phyloP scores from a whole-genome alignment of 2,113 vertebrate species.

The Rhineura floridana region DNA sequence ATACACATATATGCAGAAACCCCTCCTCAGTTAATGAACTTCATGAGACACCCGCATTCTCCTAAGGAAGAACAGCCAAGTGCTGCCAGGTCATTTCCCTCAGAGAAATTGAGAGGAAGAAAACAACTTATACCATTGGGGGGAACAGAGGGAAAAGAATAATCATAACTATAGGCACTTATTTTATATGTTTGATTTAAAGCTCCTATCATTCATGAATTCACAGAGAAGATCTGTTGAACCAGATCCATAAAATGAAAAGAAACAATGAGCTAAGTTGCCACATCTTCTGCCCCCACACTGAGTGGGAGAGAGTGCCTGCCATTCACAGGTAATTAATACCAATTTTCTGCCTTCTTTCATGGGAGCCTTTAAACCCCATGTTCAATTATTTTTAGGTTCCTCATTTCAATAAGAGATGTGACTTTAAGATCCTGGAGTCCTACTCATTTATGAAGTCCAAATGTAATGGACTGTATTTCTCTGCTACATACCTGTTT shows the following conservation, averaged over 20 bases:
- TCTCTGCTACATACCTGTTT: neutral
- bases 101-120: neutral
- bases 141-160: neutral
- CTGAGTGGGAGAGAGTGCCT: constrained; percentile 5
- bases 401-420: neutral
- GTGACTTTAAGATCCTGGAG: neutral
- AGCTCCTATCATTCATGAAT: neutral
- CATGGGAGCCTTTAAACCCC: neutral
- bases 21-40: neutral
- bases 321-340: constrained; percentile 20
- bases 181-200: neutral
- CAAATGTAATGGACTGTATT: neutral
- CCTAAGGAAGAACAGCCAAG: neutral
- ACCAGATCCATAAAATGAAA: constrained; percentile 23
- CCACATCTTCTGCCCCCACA: constrained; percentile 19
- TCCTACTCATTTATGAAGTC: neutral
- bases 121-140: neutral
- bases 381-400: constrained; percentile 8
- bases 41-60: neutral
- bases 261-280: constrained; percentile 23
- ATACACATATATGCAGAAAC: neutral
- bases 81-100: neutral
- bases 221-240: constrained; percentile 28
- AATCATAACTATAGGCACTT: neutral
- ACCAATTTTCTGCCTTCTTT: constrained; percentile 31